Evolutionary conservation across 2,888 invertebrate species (phyloP), one percentile per base, ranked within the genome.

Genomic region (Glyphotaelius pellucidus): DNA sequence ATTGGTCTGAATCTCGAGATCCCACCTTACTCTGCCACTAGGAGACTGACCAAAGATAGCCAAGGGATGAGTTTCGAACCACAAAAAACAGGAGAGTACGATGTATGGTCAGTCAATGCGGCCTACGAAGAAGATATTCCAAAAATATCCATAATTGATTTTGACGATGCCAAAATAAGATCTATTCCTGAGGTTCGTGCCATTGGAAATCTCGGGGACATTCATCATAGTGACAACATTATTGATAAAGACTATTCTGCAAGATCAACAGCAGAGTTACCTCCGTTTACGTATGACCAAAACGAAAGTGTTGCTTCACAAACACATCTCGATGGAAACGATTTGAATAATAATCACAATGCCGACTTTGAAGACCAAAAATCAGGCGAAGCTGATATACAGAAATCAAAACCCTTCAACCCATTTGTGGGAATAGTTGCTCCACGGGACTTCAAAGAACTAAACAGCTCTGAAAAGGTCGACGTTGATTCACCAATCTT

Each of bases 21-120:
- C 11, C 88, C 88, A 12, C 35, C 88, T 19, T 89, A 32, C 88
- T 79, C 35, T 35, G 11, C 80, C n/a, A 35, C 19, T 30, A 31
- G 32, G 35, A 79, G 32, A 12, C 5, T 79, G 15, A 67, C 67
- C 2, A 32, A 79, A 11, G 31, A 89, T 3, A 67, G n/a, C 25
- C 32, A 35, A 19, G 79, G 19, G 3, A 80, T 25, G 4, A 79
- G n/a, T 52, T 52, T 47, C 19, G n/a, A 11, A 87, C 30, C 42
- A 15, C 42, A 31, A 3, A 67, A 87, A 30, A n/a, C 42, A 31
- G 7, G 15, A 31, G 15, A 89, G 25, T 79, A 25, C 25, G 80
- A 81, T 81, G 90, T 90, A 0, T 90, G 90, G 90, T 38, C 90
- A 31, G 38, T 42, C 47, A 90, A 90, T 90, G 47, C 81, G 31